These are phyloP conservation scores for Elymnias hypermnestra DNA, from an alignment of 1,140 invertebrate genomes.

Conservation along the genomic window DNA sequence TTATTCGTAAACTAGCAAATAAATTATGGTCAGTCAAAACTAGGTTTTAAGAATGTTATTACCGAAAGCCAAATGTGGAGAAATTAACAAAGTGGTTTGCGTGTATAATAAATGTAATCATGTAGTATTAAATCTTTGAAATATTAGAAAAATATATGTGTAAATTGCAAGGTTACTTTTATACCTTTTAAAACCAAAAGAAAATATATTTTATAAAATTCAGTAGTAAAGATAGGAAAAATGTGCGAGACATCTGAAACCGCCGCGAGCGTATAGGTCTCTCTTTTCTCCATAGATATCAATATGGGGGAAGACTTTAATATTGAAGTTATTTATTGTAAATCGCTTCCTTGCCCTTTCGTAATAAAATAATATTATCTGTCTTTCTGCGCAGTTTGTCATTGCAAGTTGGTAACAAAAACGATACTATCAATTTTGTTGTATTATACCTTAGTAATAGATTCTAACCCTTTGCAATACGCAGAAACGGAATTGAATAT, in stretches of 20 bases:
- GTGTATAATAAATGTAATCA: too few species aligned
- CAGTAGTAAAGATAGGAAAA: slow-evolving; percentile 11
- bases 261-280: slow-evolving; percentile 56
- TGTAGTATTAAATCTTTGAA: too few species aligned
- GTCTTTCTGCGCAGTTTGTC: slow-evolving; percentile 14
- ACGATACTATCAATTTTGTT: slow-evolving; percentile 6
- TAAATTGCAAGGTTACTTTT: not conserved
- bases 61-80: too few species aligned
- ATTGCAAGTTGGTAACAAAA: slow-evolving; percentile 6
- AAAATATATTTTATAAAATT: not conserved
- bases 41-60: too few species aligned
- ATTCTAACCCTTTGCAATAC: not conserved
- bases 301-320: slow-evolving; percentile 68
- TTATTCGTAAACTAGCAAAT: too few species aligned
- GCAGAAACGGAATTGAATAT: too few species aligned
- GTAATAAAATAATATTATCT: slow-evolving; percentile 47
- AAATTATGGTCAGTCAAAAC: too few species aligned
- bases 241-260: slow-evolving; percentile 44
- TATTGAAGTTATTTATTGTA: slow-evolving; percentile 74
- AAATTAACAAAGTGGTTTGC: too few species aligned
- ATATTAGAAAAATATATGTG: too few species aligned
- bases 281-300: slow-evolving; percentile 62
- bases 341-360: slow-evolving; percentile 58
- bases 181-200: not conserved
- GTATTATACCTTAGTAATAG: not conserved